phyloP scores from a whole-genome alignment of 2,797 vertebrate genomes.

The Salarias fasciatus region DNA sequence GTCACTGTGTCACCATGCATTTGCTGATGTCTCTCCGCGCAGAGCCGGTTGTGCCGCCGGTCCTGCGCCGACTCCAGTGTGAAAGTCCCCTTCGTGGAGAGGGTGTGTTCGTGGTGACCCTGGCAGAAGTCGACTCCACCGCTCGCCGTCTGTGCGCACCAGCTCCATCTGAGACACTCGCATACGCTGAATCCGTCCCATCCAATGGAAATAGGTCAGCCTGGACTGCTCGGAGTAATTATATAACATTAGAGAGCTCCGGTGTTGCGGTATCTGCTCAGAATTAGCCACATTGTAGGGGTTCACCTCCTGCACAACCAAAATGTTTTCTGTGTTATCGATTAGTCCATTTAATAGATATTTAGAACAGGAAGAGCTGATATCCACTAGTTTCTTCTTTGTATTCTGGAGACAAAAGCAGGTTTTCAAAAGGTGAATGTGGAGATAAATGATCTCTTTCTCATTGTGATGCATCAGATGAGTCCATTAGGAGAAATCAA shows the following conservation, averaged over 20 bases:
- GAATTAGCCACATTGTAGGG: slow-evolving; percentile 59
- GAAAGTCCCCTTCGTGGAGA: slow-evolving; percentile 31
- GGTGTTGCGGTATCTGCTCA: slow-evolving; percentile 60
- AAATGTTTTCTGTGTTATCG: slow-evolving; percentile 19
- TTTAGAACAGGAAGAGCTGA: no score
- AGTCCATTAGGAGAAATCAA: slow-evolving; percentile 10
- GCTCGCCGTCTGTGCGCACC: slow-evolving; percentile 35
- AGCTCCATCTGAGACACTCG: slow-evolving; percentile 46
- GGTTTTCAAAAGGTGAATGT: neutral
- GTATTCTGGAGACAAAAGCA: no score
- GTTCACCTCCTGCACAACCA: slow-evolving; percentile 31
- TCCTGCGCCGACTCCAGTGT: slow-evolving; percentile 20
- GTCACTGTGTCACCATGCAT: slow-evolving; percentile 73
- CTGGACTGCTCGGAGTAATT: slow-evolving; percentile 66
- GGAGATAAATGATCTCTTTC: neutral
- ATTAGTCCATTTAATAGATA: neutral
- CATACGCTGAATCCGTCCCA: slow-evolving; percentile 52
- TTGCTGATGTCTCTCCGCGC: slow-evolving; percentile 51
- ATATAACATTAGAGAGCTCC: slow-evolving; percentile 65
- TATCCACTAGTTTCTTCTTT: no score
- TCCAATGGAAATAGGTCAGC: slow-evolving; percentile 71
- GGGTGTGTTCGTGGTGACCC: slow-evolving; percentile 68
- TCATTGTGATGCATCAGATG: slow-evolving; percentile 7
- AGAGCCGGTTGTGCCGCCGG: slow-evolving; percentile 12
- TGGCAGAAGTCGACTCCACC: slow-evolving; percentile 46